Evolutionary conservation across 2,888 invertebrate genomes (phyloP), one percentile per base, ranked within the genome.

Genomic region (Lasioglossum marginatum): DNA sequence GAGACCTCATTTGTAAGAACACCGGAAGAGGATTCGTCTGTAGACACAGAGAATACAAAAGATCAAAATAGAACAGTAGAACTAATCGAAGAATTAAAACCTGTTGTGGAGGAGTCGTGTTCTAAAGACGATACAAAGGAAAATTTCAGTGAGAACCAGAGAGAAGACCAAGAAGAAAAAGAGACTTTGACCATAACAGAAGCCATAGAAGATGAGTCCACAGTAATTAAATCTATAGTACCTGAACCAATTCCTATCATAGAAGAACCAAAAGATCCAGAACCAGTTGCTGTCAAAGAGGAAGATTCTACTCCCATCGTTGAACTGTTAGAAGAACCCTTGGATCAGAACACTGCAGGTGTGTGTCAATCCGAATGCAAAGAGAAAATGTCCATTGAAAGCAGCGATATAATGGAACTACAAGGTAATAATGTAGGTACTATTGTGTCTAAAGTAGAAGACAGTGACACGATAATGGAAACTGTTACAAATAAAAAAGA

Each of bases 181-280:
- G 37, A 71, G 14, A 84, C 74, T 34, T 52, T 89, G 8, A 92
- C 91, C 14, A 94, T 94, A 89, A 93, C 93, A 73, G 94, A 95
- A 88, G 88, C 92, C n/a, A 89, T 87, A 74, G 92, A 91, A 43
- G 93, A 93, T 14, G 92, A 93, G n/a, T 85, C 87, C 23, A 91
- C 90, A 83, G 48, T 87, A 63, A 85, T 85, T 8, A 92, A 93
- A 72, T 91, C 92, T 8, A 86, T 93, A 72, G 87, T 94, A 79
- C 92, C 93, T 6, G 94, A 94, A 81, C 92, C 95, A 14, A 92
- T 93, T 85, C 93, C 93, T 23, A 93, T 94, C 16, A 78, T 94
- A 8, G 94, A 95, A 66, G 93, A 94, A 79, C 93, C 95, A 8
- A 92, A 92, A 85, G 91, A 92, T 8, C 60, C 70, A 16, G 88